Conservation (phyloP, 1,140 invertebrate genomes). For the Ceratoteleas bidentatus region DNA sequence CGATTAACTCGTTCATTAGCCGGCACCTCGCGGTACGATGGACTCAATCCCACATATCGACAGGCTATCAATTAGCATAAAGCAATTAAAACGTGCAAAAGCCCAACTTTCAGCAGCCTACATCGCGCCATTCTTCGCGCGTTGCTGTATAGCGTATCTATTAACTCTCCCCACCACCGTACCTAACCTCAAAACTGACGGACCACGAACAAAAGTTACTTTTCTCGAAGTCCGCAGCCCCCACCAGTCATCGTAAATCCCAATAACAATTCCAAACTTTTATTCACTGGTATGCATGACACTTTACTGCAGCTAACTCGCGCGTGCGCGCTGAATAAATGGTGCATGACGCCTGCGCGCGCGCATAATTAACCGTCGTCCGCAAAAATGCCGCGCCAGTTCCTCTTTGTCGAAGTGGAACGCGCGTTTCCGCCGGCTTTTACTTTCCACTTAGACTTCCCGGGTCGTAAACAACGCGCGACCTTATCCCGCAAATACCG, state of each 20-base stretch:
- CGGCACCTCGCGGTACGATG: slow-evolving; percentile 6
- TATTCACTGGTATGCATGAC: too few relatives aligned
- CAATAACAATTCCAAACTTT: too few relatives aligned
- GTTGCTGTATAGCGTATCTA: too few relatives aligned
- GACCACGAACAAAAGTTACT: too few relatives aligned
- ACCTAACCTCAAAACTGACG: slow-evolving; percentile 23
- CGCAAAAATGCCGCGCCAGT: slow-evolving; percentile 20
- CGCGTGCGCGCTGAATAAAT: too few relatives aligned
- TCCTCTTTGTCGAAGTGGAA: slow-evolving; percentile 34
- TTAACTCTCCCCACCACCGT: too few relatives aligned
- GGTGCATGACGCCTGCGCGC: slow-evolving; percentile 55
- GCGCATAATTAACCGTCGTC: slow-evolving; percentile 54
- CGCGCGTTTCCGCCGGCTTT: slow-evolving; percentile 10
- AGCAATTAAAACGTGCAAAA: slow-evolving; percentile 29
- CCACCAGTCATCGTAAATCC: too few relatives aligned
- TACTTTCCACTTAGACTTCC: slow-evolving; percentile 6
- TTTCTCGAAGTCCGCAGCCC: too few relatives aligned
- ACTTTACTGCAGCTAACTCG: too few relatives aligned
- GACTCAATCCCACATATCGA: slow-evolving; percentile 20
- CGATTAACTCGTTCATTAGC: slow-evolving; percentile 20
- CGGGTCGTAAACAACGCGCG: too few relatives aligned
- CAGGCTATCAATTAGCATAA: slow-evolving; percentile 31
- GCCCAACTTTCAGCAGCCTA: slow-evolving; percentile 23
- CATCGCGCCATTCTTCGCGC: not conserved
- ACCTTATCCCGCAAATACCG: not conserved